Conservation (phyloP, 2,113 vertebrate genomes). For the Ciconia stormi region DNA sequence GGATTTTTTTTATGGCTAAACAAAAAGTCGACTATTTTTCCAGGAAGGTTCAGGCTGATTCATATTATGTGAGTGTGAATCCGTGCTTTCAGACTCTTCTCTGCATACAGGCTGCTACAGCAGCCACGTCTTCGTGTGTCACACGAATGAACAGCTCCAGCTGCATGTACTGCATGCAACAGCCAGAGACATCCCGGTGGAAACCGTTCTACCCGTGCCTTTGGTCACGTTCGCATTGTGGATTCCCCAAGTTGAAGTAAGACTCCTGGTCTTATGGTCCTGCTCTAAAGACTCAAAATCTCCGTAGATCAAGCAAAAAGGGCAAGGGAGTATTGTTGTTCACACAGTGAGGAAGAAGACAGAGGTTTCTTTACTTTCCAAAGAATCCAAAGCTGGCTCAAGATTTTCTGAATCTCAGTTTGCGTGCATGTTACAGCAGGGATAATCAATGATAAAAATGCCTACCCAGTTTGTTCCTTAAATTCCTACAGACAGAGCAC, state of each 20-base stretch:
- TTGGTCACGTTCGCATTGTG: not conserved
- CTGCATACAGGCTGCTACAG: not conserved
- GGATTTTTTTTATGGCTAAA: not conserved
- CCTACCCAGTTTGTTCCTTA: not conserved
- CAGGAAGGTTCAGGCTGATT: not conserved
- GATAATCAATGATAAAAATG: not conserved
- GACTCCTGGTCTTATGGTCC: not conserved
- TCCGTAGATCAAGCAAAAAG: not conserved
- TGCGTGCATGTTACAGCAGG: not conserved
- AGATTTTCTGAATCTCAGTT: not conserved
- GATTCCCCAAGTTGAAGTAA: not conserved
- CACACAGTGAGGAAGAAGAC: not conserved
- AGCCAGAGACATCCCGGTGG: rapidly evolving
- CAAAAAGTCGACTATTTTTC: not conserved
- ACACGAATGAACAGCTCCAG: not conserved
- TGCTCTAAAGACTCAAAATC: not conserved
- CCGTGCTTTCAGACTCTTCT: not conserved
- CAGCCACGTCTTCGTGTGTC: rapidly evolving
- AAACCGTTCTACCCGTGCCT: rapidly evolving
- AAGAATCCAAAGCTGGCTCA: not conserved
- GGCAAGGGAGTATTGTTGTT: not conserved
- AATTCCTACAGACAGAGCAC: not conserved
- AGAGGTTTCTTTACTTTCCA: not conserved
- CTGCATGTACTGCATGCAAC: not conserved
- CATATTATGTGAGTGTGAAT: not conserved